Conservation (phyloP, 53 echinoderm and acorn worm species). For the Echinometra lucunter region DNA sequence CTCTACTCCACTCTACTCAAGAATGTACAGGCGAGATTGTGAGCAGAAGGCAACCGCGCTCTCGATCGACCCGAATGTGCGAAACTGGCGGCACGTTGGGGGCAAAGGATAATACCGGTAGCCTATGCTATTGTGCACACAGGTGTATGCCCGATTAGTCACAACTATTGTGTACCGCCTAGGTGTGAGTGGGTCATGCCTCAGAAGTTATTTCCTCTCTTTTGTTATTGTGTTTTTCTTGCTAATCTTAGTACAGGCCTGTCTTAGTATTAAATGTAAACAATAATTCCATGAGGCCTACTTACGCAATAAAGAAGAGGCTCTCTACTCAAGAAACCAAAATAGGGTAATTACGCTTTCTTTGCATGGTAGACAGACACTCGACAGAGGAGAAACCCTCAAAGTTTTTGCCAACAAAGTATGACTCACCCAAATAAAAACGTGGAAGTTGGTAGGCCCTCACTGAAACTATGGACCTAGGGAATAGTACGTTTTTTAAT, state of each 20-base stretch:
- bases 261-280: no score
- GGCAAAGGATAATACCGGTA: not conserved
- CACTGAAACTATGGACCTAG: not conserved
- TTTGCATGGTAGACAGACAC: not conserved
- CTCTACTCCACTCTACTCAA: not conserved
- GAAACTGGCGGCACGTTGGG: not conserved
- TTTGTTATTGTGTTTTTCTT: no score
- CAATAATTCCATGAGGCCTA: not conserved
- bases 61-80: not conserved
- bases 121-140: slow-evolving; percentile 24
- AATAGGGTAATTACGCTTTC: not conserved
- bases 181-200: slow-evolving; percentile 3
- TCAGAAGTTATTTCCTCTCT: slow-evolving; percentile 11
- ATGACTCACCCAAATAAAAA: slow-evolving; percentile 35
- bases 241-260: no score
- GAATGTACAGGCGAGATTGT: no score
- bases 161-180: not conserved
- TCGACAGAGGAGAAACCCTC: slow-evolving; percentile 3
- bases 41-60: not conserved
- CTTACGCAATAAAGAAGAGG: slow-evolving; percentile 35
- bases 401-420: not conserved
- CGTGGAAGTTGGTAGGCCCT: not conserved
- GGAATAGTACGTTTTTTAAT: not conserved
- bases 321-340: not conserved
- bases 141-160: slow-evolving; percentile 11